phyloP scores from a whole-genome alignment of 1,140 invertebrate species.

The Rhopalosiphum padi region DNA sequence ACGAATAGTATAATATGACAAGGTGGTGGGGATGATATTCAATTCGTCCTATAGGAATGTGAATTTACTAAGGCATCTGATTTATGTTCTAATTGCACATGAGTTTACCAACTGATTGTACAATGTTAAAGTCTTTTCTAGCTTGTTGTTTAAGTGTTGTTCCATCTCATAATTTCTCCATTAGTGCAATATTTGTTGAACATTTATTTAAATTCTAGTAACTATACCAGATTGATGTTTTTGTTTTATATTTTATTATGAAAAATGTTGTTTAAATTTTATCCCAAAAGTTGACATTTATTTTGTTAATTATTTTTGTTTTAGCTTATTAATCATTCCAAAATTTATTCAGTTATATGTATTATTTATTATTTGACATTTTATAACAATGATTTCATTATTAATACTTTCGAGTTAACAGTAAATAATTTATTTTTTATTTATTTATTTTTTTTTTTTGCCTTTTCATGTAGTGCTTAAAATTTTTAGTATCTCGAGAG shows the following conservation, averaged over 20 bases:
- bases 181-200: slow-evolving; percentile 56
- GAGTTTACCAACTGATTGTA: slow-evolving; percentile 53
- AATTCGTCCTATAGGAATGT: slow-evolving; percentile 45
- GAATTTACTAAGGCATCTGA: slow-evolving; percentile 39
- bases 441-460: not conserved
- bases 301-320: slow-evolving; percentile 51
- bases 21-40: slow-evolving; percentile 54
- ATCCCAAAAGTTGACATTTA: slow-evolving; percentile 52
- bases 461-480: slow-evolving; percentile 16
- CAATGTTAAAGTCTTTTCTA: slow-evolving; percentile 41
- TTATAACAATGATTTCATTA: slow-evolving; percentile 13
- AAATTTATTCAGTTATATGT: slow-evolving; percentile 27
- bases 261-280: slow-evolving; percentile 52
- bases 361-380: slow-evolving; percentile 26
- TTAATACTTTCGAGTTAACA: slow-evolving; percentile 15
- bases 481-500: slow-evolving; percentile 23
- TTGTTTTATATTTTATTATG: slow-evolving; percentile 57
- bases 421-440: not conserved
- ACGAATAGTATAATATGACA: slow-evolving; percentile 50
- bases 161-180: slow-evolving; percentile 24
- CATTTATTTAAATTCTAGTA: slow-evolving; percentile 55
- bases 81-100: slow-evolving; percentile 52
- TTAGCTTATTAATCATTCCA: slow-evolving; percentile 57
- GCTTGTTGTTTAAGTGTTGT: slow-evolving; percentile 46
- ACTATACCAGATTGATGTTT: slow-evolving; percentile 54